Evolutionary conservation across 2,888 invertebrate species (phyloP).

Genomic region (Malthinus flaveolus): DNA sequence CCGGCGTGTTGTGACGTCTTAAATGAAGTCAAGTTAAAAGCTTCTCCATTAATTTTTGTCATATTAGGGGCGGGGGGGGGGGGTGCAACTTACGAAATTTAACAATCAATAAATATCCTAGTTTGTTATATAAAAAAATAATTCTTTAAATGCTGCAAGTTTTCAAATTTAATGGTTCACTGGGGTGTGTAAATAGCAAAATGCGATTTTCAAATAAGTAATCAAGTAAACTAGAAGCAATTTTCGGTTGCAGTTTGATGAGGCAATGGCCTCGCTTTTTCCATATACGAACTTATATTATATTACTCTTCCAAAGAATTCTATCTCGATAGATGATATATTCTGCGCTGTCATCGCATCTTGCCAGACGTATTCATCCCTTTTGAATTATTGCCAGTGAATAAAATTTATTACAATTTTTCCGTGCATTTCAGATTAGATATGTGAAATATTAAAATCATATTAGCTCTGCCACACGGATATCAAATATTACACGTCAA

Average conservation of each 20-base stretch:
- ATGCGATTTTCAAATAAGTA: slow-evolving; percentile 21
- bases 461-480: slow-evolving; percentile 40
- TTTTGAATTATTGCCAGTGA: slow-evolving; percentile 53
- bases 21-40: no score
- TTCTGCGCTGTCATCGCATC: slow-evolving; percentile 50
- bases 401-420: slow-evolving; percentile 45
- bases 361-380: slow-evolving; percentile 51
- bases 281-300: slow-evolving; percentile 42
- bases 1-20: no score
- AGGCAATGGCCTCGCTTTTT: slow-evolving; percentile 25
- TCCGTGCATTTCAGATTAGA: slow-evolving; percentile 50
- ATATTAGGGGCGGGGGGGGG: no score
- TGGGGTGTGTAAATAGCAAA: slow-evolving; percentile 9
- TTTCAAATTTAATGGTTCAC: no score
- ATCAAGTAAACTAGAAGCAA: slow-evolving; percentile 31
- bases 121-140: no score
- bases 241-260: slow-evolving; percentile 29
- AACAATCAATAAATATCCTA: no score
- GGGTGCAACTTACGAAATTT: no score
- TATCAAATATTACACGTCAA: slow-evolving; percentile 30
- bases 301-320: slow-evolving; percentile 44
- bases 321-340: slow-evolving; percentile 53
- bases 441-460: slow-evolving; percentile 52
- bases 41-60: no score
- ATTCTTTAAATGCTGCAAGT: no score